A percentile compares a stretch with the other conserved stretches of the same genome.
Evolutionary conservation across 2,113 vertebrate species (phyloP).

Genomic region (Siniperca chuatsi): DNA sequence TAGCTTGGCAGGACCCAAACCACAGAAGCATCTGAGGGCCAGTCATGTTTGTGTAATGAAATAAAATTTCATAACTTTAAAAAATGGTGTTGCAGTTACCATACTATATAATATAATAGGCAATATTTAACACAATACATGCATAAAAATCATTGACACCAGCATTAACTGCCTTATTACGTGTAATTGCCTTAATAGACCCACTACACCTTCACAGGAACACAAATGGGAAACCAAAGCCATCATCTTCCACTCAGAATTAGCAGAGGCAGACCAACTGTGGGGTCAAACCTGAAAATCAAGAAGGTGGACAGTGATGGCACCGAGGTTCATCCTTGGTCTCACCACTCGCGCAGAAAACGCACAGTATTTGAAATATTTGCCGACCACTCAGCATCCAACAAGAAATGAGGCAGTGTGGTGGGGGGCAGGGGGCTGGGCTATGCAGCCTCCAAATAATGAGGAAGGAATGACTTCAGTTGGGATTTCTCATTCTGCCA

Average conservation of each 20-base stretch:
- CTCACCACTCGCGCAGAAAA: constrained; percentile 36
- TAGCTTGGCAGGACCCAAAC: not conserved
- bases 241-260: not conserved
- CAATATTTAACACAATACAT: not conserved
- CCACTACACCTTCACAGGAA: not conserved
- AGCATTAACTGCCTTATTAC: not conserved
- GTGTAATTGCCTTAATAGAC: not conserved
- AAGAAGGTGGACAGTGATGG: not conserved
- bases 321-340: not conserved
- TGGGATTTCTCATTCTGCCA: constrained; percentile 85
- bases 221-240: not conserved
- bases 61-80: not conserved
- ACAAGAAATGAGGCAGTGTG: constrained; percentile 18
- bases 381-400: constrained; percentile 50
- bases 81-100: not conserved
- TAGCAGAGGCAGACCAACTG: not conserved
- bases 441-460: constrained; percentile 74
- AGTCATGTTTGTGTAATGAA: not conserved
- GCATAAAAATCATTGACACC: not conserved
- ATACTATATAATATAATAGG: not conserved
- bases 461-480: constrained; percentile 84
- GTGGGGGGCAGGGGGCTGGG: constrained; percentile 17
- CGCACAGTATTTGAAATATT: constrained; percentile 73
- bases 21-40: not conserved
- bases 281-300: constrained; percentile 18